Percentiles rank a stretch among this genome's conserved stretches.
phyloP scores from a whole-genome alignment of 2,113 vertebrate species.

The Syngnathus typhle region DNA sequence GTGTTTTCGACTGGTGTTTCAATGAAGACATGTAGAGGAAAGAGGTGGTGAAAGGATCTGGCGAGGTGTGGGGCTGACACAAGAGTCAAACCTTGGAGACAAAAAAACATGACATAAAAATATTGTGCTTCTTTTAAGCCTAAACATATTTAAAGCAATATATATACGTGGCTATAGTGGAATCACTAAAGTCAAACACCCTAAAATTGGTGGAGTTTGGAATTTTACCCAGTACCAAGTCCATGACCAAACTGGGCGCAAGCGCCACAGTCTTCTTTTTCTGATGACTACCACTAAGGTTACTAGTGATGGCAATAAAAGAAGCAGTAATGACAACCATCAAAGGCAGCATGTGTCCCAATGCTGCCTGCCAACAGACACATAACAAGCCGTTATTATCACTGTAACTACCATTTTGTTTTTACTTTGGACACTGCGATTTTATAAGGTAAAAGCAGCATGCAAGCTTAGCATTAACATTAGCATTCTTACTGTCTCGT shows the following conservation, averaged over 20 bases:
- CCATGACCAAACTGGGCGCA: neutral
- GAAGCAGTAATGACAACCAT: neutral
- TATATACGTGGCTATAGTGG: neutral
- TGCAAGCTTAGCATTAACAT: neutral
- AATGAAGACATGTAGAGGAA: slow-evolving; percentile 85
- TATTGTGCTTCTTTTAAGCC: neutral
- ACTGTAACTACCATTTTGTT: neutral
- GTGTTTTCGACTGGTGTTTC: slow-evolving; percentile 74
- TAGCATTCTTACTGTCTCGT: neutral
- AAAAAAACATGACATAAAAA: neutral
- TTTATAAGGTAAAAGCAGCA: neutral
- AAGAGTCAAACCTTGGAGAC: slow-evolving; percentile 81
- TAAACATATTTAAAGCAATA: neutral
- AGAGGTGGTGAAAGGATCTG: slow-evolving; percentile 95
- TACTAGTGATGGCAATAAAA: neutral
- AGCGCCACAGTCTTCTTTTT: neutral
- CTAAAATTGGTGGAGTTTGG: neutral
- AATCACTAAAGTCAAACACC: neutral
- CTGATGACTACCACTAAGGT: neutral
- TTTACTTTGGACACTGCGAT: neutral
- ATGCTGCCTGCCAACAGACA: neutral
- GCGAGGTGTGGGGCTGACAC: slow-evolving; percentile 96
- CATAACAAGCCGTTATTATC: neutral
- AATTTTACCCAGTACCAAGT: neutral
- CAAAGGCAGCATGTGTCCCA: neutral